These are phyloP conservation scores for Loriculus beryllinus DNA, from an alignment of 2,797 vertebrate species.

Conservation along the genomic window DNA sequence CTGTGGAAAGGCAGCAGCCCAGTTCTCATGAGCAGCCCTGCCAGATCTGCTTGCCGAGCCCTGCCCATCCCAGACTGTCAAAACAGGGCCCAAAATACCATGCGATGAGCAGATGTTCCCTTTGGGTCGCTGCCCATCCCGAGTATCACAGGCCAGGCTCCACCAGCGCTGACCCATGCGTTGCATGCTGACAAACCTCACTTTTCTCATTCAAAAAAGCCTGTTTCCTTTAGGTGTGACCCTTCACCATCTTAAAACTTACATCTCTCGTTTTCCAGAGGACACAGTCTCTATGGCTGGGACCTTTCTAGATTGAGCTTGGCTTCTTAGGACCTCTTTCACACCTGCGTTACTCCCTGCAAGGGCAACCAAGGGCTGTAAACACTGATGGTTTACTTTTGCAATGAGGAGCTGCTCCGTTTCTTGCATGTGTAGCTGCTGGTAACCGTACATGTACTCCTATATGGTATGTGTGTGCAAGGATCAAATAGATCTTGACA, in stretches of 20 bases:
- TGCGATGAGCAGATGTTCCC: neutral
- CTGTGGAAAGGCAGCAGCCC: neutral
- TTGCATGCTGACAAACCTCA: neutral
- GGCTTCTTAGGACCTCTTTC: neutral
- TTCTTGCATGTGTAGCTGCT: neutral
- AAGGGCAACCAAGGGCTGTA: neutral
- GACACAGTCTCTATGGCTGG: neutral
- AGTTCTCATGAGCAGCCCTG: neutral
- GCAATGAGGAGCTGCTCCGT: neutral
- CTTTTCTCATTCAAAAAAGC: neutral
- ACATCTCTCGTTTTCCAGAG: neutral
- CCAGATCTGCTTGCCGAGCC: neutral
- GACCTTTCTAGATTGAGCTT: neutral
- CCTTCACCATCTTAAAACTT: neutral
- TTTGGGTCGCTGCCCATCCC: neutral
- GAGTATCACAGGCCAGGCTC: neutral
- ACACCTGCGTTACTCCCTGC: neutral
- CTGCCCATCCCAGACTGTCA: neutral
- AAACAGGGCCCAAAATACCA: neutral
- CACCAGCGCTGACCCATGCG: neutral
- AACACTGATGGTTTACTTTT: neutral
- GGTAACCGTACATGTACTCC: neutral
- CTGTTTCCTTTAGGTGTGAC: neutral
- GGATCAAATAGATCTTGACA: neutral
- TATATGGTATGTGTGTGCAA: accelerated